Evolutionary conservation across 2,888 invertebrate species (phyloP).

Genomic region (Cataglyphis rosenhaueri): DNA sequence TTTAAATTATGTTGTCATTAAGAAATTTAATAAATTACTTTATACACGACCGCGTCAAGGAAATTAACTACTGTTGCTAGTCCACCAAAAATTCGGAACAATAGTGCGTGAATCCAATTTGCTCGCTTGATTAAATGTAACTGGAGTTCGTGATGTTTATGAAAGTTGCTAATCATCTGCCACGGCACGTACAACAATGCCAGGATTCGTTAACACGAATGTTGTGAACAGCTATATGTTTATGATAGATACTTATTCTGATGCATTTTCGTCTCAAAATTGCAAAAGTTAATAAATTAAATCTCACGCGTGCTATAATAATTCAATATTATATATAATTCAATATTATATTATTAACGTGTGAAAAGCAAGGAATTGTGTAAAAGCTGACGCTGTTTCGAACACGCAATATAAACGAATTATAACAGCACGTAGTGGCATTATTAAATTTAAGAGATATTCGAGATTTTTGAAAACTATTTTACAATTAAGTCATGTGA

Average conservation of each 20-base stretch:
- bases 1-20: slow-evolving; percentile 47
- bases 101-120: slow-evolving; percentile 33
- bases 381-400: neutral
- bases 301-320: neutral
- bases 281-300: slow-evolving; percentile 18
- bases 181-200: neutral
- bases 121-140: slow-evolving; percentile 34
- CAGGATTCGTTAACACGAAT: slow-evolving; percentile 23
- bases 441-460: slow-evolving; percentile 13
- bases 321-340: neutral
- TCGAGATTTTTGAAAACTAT: neutral
- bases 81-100: slow-evolving; percentile 9
- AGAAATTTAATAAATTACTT: slow-evolving; percentile 25
- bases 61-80: neutral
- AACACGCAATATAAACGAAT: neutral
- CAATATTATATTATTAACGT: neutral
- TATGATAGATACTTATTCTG: slow-evolving; percentile 16
- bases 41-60: slow-evolving; percentile 16
- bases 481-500: too few species aligned
- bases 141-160: slow-evolving; percentile 15
- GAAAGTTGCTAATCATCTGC: slow-evolving; percentile 37
- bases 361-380: neutral
- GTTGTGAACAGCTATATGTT: neutral
- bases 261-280: neutral
- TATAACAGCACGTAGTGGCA: neutral